Conservation (phyloP, 2,797 vertebrate species). For the Carduelis carduelis region DNA sequence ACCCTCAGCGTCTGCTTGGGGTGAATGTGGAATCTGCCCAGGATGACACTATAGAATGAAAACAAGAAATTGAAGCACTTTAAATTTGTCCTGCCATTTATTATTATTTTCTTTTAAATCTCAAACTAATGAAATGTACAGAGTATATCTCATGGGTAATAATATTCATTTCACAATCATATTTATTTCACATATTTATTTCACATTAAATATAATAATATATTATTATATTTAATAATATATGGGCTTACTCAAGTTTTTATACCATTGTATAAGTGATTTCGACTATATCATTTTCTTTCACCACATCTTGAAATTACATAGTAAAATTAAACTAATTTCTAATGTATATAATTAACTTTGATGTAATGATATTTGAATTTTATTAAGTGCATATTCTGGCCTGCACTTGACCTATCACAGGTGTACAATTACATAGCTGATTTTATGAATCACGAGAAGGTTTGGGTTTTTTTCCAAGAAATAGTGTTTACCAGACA, state of each 20-base stretch:
- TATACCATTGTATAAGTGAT: background rate
- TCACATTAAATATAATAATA: too few relatives aligned
- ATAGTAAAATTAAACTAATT: slow-evolving; percentile 14
- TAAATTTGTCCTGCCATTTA: background rate
- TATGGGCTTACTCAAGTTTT: background rate
- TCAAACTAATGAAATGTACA: background rate
- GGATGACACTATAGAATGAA: background rate
- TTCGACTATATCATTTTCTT: background rate
- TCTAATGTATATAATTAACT: background rate
- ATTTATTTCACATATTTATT: background rate
- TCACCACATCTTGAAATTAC: background rate
- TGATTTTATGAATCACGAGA: slow-evolving; percentile 8
- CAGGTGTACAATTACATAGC: background rate
- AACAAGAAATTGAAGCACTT: background rate
- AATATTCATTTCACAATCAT: background rate
- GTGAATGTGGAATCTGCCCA: background rate
- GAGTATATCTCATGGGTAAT: background rate
- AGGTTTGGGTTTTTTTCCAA: background rate
- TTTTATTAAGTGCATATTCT: slow-evolving; percentile 20
- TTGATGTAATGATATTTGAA: slow-evolving; percentile 6
- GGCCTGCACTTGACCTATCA: background rate
- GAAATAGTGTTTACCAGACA: background rate
- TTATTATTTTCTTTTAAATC: background rate
- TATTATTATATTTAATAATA: background rate
- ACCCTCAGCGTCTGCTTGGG: background rate